Evolutionary conservation across 2,888 invertebrate species (phyloP).

Genomic region (Theretra japonica): DNA sequence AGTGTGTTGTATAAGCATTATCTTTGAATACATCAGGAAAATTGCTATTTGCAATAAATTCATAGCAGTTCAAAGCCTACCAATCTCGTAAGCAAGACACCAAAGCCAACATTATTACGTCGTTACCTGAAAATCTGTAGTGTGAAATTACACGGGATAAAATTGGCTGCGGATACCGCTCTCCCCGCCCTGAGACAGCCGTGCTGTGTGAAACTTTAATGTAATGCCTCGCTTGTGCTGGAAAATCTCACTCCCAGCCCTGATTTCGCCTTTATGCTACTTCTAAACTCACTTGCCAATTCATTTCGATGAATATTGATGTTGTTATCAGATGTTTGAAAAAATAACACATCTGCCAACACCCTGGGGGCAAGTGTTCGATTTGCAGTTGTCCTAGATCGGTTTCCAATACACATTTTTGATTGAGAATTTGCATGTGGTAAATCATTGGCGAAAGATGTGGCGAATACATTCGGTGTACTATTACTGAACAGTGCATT

Average conservation of each 20-base stretch:
- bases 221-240: conserved; percentile 62
- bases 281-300: conserved; percentile 62
- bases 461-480: too few species aligned
- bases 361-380: too few species aligned
- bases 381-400: too few species aligned
- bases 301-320: conserved; percentile 60
- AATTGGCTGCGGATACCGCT: conserved; percentile 57
- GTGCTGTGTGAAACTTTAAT: conserved; percentile 72
- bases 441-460: too few species aligned
- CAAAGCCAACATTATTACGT: conserved; percentile 52
- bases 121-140: conserved; percentile 60
- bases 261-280: conserved; percentile 70
- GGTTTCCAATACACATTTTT: too few species aligned
- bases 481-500: too few species aligned
- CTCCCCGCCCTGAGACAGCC: conserved; percentile 47
- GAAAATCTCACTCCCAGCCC: conserved; percentile 60
- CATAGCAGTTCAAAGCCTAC: background rate
- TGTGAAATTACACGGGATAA: conserved; percentile 68
- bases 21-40: background rate
- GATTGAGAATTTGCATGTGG: too few species aligned
- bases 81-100: conserved; percentile 36
- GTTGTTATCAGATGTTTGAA: conserved; percentile 13
- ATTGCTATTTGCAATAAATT: background rate
- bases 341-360: background rate
- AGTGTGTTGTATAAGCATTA: too few species aligned